Base-by-base conservation (phyloP, 2,888 invertebrate species). In the Norana najaformis region DNA sequence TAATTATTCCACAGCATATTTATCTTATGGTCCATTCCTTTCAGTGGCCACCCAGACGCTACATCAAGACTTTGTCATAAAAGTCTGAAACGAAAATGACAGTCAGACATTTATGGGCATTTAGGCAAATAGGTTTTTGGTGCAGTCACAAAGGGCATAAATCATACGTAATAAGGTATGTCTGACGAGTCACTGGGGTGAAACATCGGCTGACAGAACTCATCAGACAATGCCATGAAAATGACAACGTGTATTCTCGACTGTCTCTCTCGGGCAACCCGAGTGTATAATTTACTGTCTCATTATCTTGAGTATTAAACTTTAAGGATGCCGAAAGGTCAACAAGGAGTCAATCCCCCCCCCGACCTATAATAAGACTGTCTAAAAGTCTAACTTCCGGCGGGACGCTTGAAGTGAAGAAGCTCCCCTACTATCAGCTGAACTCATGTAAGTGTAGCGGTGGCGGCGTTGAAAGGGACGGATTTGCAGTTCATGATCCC, bases 271-370 rank as follows among this genome's bases (percentile, higher is more conserved):
- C n/a, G 14, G 4, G 23, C 23, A 23, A 85, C n/a, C 38, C 36
- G 85, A 85, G 37, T 88, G 88, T 88, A 23, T 88, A 37, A 38
- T 88, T 88, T 88, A 38, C 88, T 2, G 37, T 88, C 88, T 88
- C 88, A 38, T 37, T 38, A 88, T 35, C 23, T 1, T 13, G n/a
- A 30, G 69, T n/a, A 69, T 69, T 69, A 30, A n/a, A 69, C 30
- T n/a, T 13, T 69, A n/a, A 69, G 69, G 69, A 69, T 69, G n/a
- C 69, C 69, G 69, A 69, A 69, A 69, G 69, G 69, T 69, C 69
- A 69, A 69, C 69, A n/a, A 69, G 30, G 30, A 69, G 69, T 69
- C 30, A 69, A n/a, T 69, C 6, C 69, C 69, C 69, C n/a, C 8
- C 30, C 6, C 69, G 69, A 69, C 69, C 69, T 69, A 11, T 69